phyloP scores from a whole-genome alignment of 2,888 invertebrate species.

The Diadromus collaris region DNA sequence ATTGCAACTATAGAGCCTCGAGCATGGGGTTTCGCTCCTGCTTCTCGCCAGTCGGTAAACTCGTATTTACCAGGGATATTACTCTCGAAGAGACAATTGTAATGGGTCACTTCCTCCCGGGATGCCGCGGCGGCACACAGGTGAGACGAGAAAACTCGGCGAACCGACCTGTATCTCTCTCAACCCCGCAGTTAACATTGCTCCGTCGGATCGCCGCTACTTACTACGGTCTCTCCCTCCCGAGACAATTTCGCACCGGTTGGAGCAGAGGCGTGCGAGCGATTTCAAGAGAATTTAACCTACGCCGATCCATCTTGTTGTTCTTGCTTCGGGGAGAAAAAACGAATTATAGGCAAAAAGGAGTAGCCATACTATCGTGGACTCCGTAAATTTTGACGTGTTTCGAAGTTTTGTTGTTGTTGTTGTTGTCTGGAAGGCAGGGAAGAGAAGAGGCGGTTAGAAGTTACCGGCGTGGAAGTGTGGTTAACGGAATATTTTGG shows the following conservation, averaged over 20 bases:
- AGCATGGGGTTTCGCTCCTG: slow-evolving; percentile 4
- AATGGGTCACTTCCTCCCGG: slow-evolving; percentile 63
- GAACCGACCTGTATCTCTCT: slow-evolving; percentile 13
- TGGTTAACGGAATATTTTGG: background rate
- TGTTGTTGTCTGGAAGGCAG: no score
- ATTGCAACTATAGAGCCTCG: slow-evolving; percentile 9
- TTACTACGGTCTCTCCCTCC: background rate
- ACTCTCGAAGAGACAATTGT: slow-evolving; percentile 57
- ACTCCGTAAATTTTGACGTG: background rate
- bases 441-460: no score
- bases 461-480: no score
- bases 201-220: slow-evolving; percentile 5
- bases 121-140: background rate
- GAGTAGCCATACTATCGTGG: background rate
- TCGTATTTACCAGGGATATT: slow-evolving; percentile 33
- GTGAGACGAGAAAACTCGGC: slow-evolving; percentile 5
- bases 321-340: background rate
- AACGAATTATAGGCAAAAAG: background rate
- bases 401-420: background rate
- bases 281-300: slow-evolving; percentile 10
- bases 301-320: background rate
- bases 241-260: slow-evolving; percentile 10
- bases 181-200: slow-evolving; percentile 4
- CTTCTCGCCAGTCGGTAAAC: slow-evolving; percentile 27
- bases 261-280: slow-evolving; percentile 1